These are phyloP conservation scores for Fregata magnificens DNA, from an alignment of 2,113 vertebrate genomes.

Conservation along the genomic window DNA sequence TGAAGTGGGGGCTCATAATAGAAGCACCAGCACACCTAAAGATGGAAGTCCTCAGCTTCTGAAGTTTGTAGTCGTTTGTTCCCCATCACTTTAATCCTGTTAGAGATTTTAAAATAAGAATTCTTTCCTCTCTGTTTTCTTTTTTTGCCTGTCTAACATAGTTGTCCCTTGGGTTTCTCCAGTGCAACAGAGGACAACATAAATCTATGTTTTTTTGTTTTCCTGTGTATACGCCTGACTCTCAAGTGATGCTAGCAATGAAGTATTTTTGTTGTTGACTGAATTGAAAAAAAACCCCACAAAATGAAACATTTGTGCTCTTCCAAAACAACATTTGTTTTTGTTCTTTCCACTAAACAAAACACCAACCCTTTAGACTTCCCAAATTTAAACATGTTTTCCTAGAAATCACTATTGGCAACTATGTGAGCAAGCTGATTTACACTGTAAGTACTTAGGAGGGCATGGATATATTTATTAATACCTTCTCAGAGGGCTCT, in stretches of 20 bases:
- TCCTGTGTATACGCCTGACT: not conserved
- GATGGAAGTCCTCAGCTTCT: not conserved
- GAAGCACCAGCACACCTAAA: not conserved
- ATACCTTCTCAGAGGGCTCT: not conserved
- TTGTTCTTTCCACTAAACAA: not conserved
- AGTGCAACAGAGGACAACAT: not conserved
- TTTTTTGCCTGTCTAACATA: not conserved
- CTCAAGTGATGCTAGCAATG: not conserved
- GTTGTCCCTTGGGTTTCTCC: not conserved
- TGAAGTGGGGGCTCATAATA: not conserved
- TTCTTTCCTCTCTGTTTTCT: not conserved
- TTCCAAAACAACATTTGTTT: constrained; percentile 32
- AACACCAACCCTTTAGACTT: not conserved
- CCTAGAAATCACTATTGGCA: not conserved
- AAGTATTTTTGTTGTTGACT: constrained; percentile 9
- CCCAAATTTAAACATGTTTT: not conserved
- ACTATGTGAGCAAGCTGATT: not conserved
- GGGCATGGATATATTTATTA: not conserved
- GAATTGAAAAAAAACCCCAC: not conserved
- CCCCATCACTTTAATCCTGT: not conserved
- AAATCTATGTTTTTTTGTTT: not conserved
- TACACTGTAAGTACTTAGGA: not conserved
- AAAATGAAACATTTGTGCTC: constrained; percentile 28
- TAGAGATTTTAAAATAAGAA: not conserved
- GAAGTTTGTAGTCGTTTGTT: not conserved